These are phyloP conservation scores for Hucho hucho DNA, from an alignment of 2,113 vertebrate genomes.

Conservation along the genomic window DNA sequence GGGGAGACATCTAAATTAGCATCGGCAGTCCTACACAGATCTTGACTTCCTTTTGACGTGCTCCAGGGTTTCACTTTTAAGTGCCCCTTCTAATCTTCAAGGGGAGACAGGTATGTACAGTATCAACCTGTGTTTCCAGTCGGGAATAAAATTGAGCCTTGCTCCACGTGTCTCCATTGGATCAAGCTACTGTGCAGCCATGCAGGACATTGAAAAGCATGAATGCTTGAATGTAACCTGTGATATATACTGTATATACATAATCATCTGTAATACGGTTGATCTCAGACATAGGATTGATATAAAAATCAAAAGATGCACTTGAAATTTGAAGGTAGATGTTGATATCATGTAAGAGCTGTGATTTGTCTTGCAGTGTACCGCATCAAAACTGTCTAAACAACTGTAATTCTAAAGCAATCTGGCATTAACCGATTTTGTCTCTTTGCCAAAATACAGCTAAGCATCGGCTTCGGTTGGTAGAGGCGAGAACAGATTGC, in stretches of 20 bases:
- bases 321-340: not conserved
- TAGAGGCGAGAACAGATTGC: not conserved
- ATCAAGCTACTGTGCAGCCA: not conserved
- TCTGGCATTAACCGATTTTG: not conserved
- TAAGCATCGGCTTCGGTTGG: not conserved
- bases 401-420: not conserved
- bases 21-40: constrained; percentile 5
- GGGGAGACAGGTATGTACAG: not conserved
- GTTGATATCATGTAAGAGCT: not conserved
- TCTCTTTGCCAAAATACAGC: not conserved
- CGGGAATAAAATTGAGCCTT: not conserved
- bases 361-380: not conserved
- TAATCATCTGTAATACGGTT: not conserved
- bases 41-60: not conserved
- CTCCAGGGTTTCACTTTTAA: not conserved
- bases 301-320: not conserved
- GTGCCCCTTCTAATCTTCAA: constrained; percentile 9
- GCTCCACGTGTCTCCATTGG: not conserved
- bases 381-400: not conserved
- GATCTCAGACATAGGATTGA: not conserved
- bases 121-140: not conserved
- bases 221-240: not conserved
- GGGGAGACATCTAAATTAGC: constrained; percentile 5
- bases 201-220: not conserved
- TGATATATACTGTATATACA: not conserved